Base-by-base conservation (phyloP, 2,888 invertebrate genomes). In the Calephelis perditalis region DNA sequence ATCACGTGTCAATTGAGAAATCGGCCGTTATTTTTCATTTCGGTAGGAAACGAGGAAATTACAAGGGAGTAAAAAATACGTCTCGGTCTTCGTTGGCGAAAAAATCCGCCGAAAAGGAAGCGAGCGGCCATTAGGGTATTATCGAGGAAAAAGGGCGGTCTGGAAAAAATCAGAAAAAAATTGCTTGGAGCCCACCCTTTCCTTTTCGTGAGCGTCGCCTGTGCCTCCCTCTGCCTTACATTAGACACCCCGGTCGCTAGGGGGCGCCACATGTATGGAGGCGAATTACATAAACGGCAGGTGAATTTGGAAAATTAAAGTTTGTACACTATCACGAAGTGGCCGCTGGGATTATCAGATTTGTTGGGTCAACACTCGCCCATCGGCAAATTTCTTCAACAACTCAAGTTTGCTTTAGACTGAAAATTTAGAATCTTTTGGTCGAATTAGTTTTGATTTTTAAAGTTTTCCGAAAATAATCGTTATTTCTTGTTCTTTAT, bases 281-380 rank as follows among this genome's bases (percentile, higher is more conserved):
- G 74, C 78, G 81, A 82, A 84, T 84, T 84, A 86, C 82, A 81
- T 84, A 81, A 84, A 81, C 82, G 86, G 74, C 86, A 89, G 87
- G 89, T 89, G 85, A 86, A 85, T 88, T 89, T 86, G 82, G 86
- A 82, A 86, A 89, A 87, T 89, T 87, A 88, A 88, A 89, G 81
- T 82, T 76, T 75, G 73, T 75, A 76, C 77, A 76, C 75, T 76
- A 76, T 73, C 75, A 68, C 67, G 70, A 71, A 73, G 75, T 72
- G 71, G 72, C 72, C 68, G 57, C 49, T 64, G 69, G 69, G 70
- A 67, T 66, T 68, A 68, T 65, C 62, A 58, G 63, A 62, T 63
- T 63, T 59, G 65, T 67, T 63, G 65, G 66, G 67, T 60, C 62
- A 59, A 59, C 57, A 52, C 11, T 52, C 52, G 52, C 35, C 35